These are phyloP conservation scores for Papilio machaon DNA, from an alignment of 1,140 invertebrate genomes.

Conservation along the genomic window DNA sequence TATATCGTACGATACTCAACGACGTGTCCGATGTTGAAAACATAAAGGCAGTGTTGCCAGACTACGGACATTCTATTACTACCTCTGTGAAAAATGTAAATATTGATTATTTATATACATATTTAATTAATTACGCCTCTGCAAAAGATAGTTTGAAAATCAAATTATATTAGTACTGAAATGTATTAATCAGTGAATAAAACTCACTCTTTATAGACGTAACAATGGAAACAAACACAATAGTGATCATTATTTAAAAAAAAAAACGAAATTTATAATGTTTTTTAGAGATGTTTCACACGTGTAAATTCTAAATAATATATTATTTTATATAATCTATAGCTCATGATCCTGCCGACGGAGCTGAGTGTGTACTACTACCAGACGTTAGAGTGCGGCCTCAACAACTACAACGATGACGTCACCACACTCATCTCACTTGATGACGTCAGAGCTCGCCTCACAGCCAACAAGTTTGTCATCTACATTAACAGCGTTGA, in stretches of 20 bases:
- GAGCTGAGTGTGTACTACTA: constrained; percentile 82
- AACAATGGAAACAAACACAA: no score
- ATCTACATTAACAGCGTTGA: constrained; percentile 83
- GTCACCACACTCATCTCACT: constrained; percentile 56
- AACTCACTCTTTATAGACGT: no score
- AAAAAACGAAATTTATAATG: no score
- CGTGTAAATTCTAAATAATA: no score
- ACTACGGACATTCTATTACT: constrained; percentile 63
- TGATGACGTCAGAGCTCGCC: constrained; percentile 64
- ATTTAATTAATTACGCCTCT: not conserved
- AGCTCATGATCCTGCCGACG: constrained; percentile 81
- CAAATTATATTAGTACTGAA: no score
- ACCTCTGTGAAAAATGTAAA: constrained; percentile 62
- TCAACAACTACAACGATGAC: constrained; percentile 67
- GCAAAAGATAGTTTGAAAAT: no score
- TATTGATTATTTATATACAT: constrained; percentile 7
- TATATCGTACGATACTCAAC: constrained; percentile 65
- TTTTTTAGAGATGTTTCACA: no score
- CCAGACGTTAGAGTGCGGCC: constrained; percentile 81
- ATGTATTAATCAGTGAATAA: no score
- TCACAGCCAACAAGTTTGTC: constrained; percentile 78
- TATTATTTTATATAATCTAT: constrained; percentile 38
- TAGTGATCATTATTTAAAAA: no score
- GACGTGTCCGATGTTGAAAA: constrained; percentile 55
- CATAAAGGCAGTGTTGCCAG: constrained; percentile 60